Evolutionary conservation across 2,888 invertebrate species (phyloP), one percentile per base, ranked within the genome.

Genomic region (Acrocera orbiculus): DNA sequence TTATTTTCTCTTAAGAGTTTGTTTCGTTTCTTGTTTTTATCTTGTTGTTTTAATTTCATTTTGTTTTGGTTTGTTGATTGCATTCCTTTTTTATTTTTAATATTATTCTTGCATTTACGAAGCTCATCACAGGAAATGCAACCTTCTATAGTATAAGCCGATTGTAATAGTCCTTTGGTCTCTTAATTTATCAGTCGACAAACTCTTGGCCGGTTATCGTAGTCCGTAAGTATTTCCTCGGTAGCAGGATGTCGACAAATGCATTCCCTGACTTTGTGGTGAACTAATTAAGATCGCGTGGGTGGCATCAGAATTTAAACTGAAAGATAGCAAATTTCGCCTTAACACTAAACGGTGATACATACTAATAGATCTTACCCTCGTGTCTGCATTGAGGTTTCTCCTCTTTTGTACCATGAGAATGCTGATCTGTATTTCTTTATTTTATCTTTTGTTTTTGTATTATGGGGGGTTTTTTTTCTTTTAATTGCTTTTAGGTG

Each of bases 251-350:
- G 8, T 7, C 8, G 19, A 19, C 6, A 19, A 8, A 7, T 19
- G 19, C 8, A 7, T 19, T 19, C 8, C 5, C 8, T 2, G 8
- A 19, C 19, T 19, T 19, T 19, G 24, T 24, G 23, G 23, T 35
- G 10, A 29, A 40, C 42, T 42, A 42, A 42, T 42, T 42, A 42
- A 42, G 39, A 41, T 42, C 42, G 38, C 40, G 42, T 42, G 42
- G 42, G 42, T 42, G 42, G 42, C 34, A 41, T 36, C 36, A 30
- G 37, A 40, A 42, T 40, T 42, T 40, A 42, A 37, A 34, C 32
- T 41, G 40, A 41, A 42, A 42, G 42, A 42, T 42, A 42, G 42
- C 42, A 42, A 42, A 42, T 41, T 42, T 42, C 42, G 38, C 36
- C 32, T 42, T 42, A 42, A 42, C 42, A 42, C 42, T 41, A 41